Evolutionary conservation across 1,140 invertebrate genomes (phyloP).

Genomic region (Maniola jurtina): DNA sequence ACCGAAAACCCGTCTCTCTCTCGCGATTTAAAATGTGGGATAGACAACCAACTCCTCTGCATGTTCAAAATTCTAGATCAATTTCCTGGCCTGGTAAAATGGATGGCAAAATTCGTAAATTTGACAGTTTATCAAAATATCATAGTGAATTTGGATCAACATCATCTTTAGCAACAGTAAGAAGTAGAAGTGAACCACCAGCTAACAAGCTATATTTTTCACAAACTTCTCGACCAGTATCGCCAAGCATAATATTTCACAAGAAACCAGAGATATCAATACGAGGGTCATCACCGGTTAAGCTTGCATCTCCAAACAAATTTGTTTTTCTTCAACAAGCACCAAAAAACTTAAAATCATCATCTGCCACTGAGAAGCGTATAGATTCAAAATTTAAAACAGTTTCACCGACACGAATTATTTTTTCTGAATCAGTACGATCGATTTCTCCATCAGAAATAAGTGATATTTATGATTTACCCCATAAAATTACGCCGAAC

Average conservation of each 20-base stretch:
- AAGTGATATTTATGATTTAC: constrained; percentile 25
- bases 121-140: constrained; percentile 61
- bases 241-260: constrained; percentile 26
- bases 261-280: constrained; percentile 27
- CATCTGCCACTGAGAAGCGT: constrained; percentile 35
- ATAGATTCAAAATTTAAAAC: constrained; percentile 23
- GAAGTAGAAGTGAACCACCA: constrained; percentile 80
- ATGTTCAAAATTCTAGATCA: constrained; percentile 56
- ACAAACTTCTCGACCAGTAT: constrained; percentile 8
- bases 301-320: constrained; percentile 52
- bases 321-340: constrained; percentile 63
- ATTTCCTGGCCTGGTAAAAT: constrained; percentile 75
- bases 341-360: constrained; percentile 46
- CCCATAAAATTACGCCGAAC: constrained; percentile 6
- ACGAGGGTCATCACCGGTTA: constrained; percentile 31
- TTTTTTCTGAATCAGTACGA: constrained; percentile 51
- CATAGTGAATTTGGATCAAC: constrained; percentile 62
- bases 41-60: constrained; percentile 63
- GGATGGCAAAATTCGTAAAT: constrained; percentile 60
- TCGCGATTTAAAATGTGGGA: constrained; percentile 86
- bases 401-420: constrained; percentile 56
- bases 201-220: constrained; percentile 34
- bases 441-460: constrained; percentile 49
- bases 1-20: constrained; percentile 85
- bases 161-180: constrained; percentile 58